These are phyloP conservation scores for Esox niger DNA, from an alignment of 2,113 vertebrate species.

Conservation along the genomic window DNA sequence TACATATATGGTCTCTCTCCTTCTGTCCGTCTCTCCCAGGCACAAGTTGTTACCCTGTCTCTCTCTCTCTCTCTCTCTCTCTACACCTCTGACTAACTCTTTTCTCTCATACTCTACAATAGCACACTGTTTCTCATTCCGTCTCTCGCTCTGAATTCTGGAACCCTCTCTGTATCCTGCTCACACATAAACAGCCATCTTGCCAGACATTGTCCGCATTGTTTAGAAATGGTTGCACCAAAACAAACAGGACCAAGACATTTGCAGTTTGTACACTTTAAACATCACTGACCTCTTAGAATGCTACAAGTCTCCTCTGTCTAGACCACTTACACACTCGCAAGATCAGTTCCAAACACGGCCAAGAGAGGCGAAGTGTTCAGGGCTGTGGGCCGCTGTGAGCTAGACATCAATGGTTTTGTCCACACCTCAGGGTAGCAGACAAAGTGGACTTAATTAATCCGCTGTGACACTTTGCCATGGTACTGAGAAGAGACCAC, in stretches of 20 bases:
- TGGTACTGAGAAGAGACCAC: neutral
- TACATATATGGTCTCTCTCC: slow-evolving; percentile 7
- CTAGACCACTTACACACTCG: neutral
- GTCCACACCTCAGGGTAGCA: neutral
- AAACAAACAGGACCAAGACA: slow-evolving; percentile 34
- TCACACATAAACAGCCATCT: slow-evolving; percentile 43
- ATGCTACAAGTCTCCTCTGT: neutral
- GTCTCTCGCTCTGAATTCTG: slow-evolving; percentile 34
- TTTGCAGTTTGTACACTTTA: slow-evolving; percentile 14
- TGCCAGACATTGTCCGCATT: slow-evolving; percentile 54
- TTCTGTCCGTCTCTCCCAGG: slow-evolving; percentile 15
- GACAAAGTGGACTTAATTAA: neutral
- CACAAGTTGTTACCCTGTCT: neutral
- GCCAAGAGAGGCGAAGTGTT: too few species aligned
- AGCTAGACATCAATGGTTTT: neutral
- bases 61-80: neutral
- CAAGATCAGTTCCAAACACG: too few species aligned
- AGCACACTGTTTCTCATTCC: slow-evolving; percentile 55
- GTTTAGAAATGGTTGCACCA: slow-evolving; percentile 49
- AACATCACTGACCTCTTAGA: neutral
- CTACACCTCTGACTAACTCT: slow-evolving; percentile 25
- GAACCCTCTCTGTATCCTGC: slow-evolving; percentile 57
- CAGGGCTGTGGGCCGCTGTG: too few species aligned
- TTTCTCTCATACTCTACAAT: slow-evolving; percentile 60
- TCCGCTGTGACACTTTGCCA: neutral